Base-by-base conservation (phyloP, 2,888 invertebrate species). In the Mystacides longicornis region DNA sequence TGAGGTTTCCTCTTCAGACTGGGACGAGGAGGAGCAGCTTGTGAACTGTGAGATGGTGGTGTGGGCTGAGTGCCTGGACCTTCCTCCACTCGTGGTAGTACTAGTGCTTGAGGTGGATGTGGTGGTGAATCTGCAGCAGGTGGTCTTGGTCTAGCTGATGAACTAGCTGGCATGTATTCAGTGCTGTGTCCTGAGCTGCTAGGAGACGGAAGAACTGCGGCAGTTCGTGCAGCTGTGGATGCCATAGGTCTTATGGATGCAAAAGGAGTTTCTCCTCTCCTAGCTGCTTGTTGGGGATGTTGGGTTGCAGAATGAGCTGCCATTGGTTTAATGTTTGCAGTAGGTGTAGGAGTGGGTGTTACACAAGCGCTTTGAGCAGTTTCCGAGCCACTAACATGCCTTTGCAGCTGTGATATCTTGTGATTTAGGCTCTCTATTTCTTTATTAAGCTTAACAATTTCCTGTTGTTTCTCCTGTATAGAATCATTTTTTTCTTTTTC, bases 281-380 rank as follows among this genome's bases (percentile, higher is more conserved):
- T 81, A 70, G 87, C 82, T 20, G 79, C 65, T 62, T 74, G 75
- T 60, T 75, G 76, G 2, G 57, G 55, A 1, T 71, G 74, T 61
- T 75, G 73, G 50, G 77, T 76, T 19, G 51, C 55, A n/a, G 55
- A 55, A 45, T 54, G 54, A 16, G 54, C 54, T 7, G 94, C 89
- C 87, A 95, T 92, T 0, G 95, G 95, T 69, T 93, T 92, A 45
- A 95, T 95, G 68, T 95, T 95, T 3, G 95, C 95, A 1, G 93
- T 95, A 0, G 81, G 81, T 11, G 82, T 80, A 31, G 82, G 82
- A 2, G 77, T 75, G 11, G 77, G 76, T 60, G 88, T 81, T 64
- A 86, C 82, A 2, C 82, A 81, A 37, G 83, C 81, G 19, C 89
- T 80, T 66, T 87, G 87, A 47, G 79, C 81, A 3, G 83, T 82